phyloP scores from a whole-genome alignment of 2,888 invertebrate species.

The Cephus rjabovi region DNA sequence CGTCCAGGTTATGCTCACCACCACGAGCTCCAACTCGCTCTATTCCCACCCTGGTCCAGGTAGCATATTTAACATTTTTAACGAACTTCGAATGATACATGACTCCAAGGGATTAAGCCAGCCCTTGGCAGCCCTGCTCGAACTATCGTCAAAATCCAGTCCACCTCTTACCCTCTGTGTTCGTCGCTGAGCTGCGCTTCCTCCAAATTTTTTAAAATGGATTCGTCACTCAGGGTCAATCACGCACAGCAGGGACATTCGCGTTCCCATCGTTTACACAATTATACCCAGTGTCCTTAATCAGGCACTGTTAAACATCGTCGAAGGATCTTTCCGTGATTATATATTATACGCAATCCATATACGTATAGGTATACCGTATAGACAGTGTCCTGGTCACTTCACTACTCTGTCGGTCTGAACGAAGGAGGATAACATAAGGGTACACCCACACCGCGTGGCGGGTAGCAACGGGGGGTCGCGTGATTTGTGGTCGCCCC shows the following conservation, averaged over 20 bases:
- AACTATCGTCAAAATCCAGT: neutral
- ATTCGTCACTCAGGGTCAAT: neutral
- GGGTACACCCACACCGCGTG: conserved; percentile 33
- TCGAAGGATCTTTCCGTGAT: neutral
- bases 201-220: neutral
- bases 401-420: neutral
- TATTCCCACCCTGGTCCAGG: conserved; percentile 15
- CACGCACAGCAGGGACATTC: neutral
- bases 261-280: neutral
- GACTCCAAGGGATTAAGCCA: conserved; percentile 39
- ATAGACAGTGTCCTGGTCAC: conserved; percentile 2
- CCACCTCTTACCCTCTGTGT: neutral
- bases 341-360: neutral
- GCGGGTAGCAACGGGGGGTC: conserved; percentile 62
- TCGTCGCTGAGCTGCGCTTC: neutral
- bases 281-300: neutral
- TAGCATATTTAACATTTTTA: conserved; percentile 48
- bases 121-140: neutral
- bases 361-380: neutral
- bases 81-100: conserved; percentile 50
- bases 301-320: neutral
- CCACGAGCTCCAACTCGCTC: neutral
- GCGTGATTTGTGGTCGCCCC: conserved; percentile 65
- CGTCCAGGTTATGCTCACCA: conserved; percentile 28
- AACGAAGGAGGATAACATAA: conserved; percentile 21